Evolutionary conservation across 2,888 invertebrate genomes (phyloP), one percentile per base, ranked within the genome.

Genomic region (Eupithecia tripunctaria): DNA sequence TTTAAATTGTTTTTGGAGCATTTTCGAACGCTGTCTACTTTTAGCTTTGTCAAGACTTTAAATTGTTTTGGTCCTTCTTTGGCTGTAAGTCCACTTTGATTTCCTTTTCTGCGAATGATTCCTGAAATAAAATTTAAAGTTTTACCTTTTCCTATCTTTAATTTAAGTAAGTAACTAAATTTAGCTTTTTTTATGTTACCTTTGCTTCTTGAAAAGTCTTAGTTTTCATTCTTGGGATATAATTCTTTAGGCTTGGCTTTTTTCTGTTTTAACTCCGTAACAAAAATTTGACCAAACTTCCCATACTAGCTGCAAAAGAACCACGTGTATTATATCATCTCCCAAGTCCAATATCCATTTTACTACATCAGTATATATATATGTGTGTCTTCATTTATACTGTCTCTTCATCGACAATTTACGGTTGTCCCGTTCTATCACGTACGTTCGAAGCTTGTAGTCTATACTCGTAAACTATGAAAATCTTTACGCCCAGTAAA

Each of bases 401-500:
- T 62, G 25, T 70, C 29, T 70, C 70, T 51, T 47, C 47, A 43
- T 70, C 29, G 47, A 68, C 32, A 64, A 71, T 74, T 75, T 72
- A 75, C 60, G 75, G 67, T 69, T 71, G 68, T 68, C 69, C 60
- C 70, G 68, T 65, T 71, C 71, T 66, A 43, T 77, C 80, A 79
- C 81, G 80, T 80, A 76, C 77, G 18, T 64, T 15, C 62, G 21
- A 68, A 69, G 76, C 76, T 81, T 80, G 80, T 81, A 78, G 80
- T 74, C 76, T 41, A 77, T 78, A 32, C 62, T 63, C 62, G 62
- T 63, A 79, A 79, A 79, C 76, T 76, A 78, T 79, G 79, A 75
- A 76, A 81, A 80, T 78, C 69, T 82, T 80, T 77, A 78, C 79
- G 78, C 73, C 70, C 78, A 75, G 77, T 81, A 80, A 81, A 82